Evolutionary conservation across 1,140 invertebrate species (phyloP), one percentile per base, ranked within the genome.

Genomic region (Papilio helenus): DNA sequence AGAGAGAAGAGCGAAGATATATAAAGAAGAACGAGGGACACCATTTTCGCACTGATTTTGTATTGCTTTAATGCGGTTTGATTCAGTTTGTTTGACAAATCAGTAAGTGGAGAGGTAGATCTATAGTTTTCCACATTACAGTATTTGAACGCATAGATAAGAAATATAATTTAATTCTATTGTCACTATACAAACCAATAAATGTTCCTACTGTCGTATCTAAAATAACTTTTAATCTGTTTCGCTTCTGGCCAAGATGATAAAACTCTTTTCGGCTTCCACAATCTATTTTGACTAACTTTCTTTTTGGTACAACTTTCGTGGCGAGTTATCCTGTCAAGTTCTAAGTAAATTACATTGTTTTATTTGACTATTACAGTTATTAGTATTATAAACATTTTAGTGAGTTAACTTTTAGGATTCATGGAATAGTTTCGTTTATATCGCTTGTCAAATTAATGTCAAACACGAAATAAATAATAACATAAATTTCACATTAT

Each of bases 31-130:
- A n/a, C n/a, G n/a, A n/a, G n/a, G n/a, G n/a, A n/a, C 55, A 77
- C 65, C 61, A 65, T 77, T 77, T 77, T 77, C 76, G 76, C 18
- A 16, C 23, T 18, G 44, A 49, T 51, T 26, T 23, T 20, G 34
- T 72, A n/a, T 72, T 71, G 68, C 4, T 29, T 29, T 71, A 34
- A 71, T 71, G 2, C 18, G 68, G 18, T 10, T 42, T 74, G 12
- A 51, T 23, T 10, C 20, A 23, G 2, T 74, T 74, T 74, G 5
- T 74, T 72, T 72, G 8, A 4, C 5, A 9, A 23, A 58, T 58
- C 9, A 0, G 10, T 20, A 26, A 14, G 12, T 10, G 20, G 18
- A 20, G 16, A 51, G 18, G 49, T 55, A n/a, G n/a, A 20, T 55
- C n/a, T 55, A 8, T 20, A n/a, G 10, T 46, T 46, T 46, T 14